These are phyloP conservation scores for Cosmorhoe ocellata DNA, from an alignment of 2,888 invertebrate species.

Conservation along the genomic window DNA sequence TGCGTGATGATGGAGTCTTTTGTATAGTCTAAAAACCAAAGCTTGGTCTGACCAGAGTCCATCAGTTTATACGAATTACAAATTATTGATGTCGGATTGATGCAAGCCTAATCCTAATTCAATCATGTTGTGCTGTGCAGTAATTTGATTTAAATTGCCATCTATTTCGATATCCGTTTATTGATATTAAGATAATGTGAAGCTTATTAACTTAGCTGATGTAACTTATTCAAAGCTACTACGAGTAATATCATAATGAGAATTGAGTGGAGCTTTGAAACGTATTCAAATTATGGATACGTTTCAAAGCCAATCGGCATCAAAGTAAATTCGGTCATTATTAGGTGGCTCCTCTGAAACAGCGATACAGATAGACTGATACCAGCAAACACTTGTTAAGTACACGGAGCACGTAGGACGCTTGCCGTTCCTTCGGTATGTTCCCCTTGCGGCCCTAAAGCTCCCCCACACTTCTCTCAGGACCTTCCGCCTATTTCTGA, in stretches of 20 bases:
- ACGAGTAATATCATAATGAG: neutral
- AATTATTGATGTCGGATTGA: too few relatives aligned
- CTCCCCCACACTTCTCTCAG: slow-evolving; percentile 52
- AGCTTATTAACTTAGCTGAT: neutral
- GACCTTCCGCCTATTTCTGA: slow-evolving; percentile 64
- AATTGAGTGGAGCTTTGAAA: neutral
- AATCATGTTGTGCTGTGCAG: slow-evolving; percentile 13
- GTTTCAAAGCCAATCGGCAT: slow-evolving; percentile 2
- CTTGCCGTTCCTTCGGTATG: slow-evolving; percentile 39
- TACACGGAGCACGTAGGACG: slow-evolving; percentile 31
- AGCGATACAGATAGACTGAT: slow-evolving; percentile 17
- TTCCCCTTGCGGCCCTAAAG: slow-evolving; percentile 58
- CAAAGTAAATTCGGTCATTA: slow-evolving; percentile 13
- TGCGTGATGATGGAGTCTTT: too few relatives aligned
- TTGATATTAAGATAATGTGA: slow-evolving; percentile 7
- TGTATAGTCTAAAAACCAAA: too few relatives aligned
- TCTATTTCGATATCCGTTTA: slow-evolving; percentile 11
- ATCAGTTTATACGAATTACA: neutral
- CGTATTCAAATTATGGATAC: neutral
- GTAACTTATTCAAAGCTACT: neutral
- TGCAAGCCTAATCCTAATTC: slow-evolving; percentile 20
- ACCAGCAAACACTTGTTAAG: slow-evolving; percentile 35
- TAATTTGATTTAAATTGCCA: slow-evolving; percentile 21
- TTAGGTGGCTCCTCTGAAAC: slow-evolving; percentile 15
- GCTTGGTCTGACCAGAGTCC: too few relatives aligned